phyloP scores from a whole-genome alignment of 2,888 invertebrate genomes.

The Neocrepidodera transversa region DNA sequence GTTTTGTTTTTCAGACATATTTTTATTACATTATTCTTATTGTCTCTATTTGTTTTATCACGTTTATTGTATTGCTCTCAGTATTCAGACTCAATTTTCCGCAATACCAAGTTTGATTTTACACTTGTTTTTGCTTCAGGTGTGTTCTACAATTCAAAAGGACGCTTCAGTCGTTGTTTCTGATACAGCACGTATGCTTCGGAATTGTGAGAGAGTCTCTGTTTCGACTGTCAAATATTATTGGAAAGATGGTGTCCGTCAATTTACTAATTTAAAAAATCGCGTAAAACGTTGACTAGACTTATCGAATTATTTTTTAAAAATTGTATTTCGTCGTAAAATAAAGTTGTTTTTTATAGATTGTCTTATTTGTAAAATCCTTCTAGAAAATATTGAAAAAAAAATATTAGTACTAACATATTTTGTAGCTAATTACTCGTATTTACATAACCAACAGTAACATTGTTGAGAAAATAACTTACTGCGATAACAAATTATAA shows the following conservation, averaged over 20 bases:
- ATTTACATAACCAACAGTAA: no score
- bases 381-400: no score
- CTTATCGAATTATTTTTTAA: neutral
- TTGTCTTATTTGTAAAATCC: neutral
- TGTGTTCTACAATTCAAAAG: conserved; percentile 1
- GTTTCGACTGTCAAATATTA: neutral
- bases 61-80: no score
- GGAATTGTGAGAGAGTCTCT: neutral
- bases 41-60: no score
- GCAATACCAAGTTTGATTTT: no score
- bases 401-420: no score
- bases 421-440: no score
- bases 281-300: neutral
- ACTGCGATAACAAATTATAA: no score
- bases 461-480: no score
- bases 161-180: neutral
- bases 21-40: no score
- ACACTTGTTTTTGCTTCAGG: conserved; percentile 5
- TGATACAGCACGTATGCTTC: conserved; percentile 2
- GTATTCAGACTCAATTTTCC: no score
- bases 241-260: conserved; percentile 1
- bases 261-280: conserved; percentile 10
- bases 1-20: no score
- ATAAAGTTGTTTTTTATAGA: neutral
- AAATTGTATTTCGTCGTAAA: neutral